Evolutionary conservation across 2,888 invertebrate species (phyloP).

Genomic region (Drosophila hamatofila): DNA sequence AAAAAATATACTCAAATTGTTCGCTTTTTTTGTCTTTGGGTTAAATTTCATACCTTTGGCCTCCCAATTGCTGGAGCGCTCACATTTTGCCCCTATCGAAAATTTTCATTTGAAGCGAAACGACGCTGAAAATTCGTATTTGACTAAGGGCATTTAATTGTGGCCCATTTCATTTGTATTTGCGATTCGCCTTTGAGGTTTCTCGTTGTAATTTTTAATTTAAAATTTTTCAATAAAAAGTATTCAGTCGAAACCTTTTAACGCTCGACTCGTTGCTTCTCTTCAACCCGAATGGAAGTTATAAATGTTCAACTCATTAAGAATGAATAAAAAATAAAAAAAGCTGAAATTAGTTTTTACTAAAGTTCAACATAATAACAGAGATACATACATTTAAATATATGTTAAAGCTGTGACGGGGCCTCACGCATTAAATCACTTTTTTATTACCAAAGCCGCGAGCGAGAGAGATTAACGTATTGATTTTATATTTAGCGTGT

Average conservation of each 20-base stretch:
- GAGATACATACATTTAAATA: neutral
- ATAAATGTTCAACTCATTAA: conserved; percentile 63
- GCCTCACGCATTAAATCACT: neutral
- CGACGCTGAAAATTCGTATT: conserved; percentile 50
- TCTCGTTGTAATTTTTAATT: conserved; percentile 69
- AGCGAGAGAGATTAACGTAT: conserved; percentile 65
- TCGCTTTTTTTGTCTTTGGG: conserved; percentile 38
- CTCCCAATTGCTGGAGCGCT: neutral
- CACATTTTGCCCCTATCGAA: conserved; percentile 44
- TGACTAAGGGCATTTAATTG: conserved; percentile 59
- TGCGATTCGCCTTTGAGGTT: conserved; percentile 77
- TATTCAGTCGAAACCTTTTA: conserved; percentile 21
- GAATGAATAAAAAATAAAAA: conserved; percentile 41
- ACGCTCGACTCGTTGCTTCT: neutral
- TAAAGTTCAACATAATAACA: neutral
- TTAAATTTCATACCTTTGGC: conserved; percentile 54
- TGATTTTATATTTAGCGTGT: conserved; percentile 33
- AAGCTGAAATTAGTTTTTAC: conserved; percentile 6
- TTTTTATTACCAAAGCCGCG: neutral
- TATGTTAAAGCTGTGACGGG: neutral
- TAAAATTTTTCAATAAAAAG: conserved; percentile 62
- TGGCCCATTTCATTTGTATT: conserved; percentile 62
- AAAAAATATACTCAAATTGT: conserved; percentile 19
- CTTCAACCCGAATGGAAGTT: neutral
- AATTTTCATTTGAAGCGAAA: conserved; percentile 69